Percentiles rank a stretch among this genome's conserved stretches.
phyloP scores from a whole-genome alignment of 2,113 vertebrate species.

The Sinosuthora webbiana region DNA sequence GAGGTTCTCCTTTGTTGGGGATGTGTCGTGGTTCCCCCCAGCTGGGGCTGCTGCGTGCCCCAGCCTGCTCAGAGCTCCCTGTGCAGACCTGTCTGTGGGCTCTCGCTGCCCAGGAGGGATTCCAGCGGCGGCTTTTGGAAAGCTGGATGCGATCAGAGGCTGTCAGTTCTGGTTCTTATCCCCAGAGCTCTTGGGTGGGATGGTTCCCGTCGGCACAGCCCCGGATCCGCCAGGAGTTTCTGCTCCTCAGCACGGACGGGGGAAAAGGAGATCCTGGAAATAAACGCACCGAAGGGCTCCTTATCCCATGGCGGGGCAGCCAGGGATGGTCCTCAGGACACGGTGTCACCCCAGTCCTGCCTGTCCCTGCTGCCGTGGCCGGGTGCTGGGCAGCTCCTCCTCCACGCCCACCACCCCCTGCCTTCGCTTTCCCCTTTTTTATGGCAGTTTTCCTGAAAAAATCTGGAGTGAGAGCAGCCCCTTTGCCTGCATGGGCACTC shows the following conservation, averaged over 20 bases:
- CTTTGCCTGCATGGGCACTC: neutral
- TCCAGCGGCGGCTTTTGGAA: neutral
- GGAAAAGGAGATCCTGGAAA: rapidly evolving
- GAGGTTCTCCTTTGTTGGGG: neutral
- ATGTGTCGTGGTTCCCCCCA: rapidly evolving
- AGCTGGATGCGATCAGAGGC: neutral
- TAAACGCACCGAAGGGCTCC: neutral
- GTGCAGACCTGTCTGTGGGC: neutral
- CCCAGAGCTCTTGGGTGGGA: neutral
- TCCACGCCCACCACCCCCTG: neutral
- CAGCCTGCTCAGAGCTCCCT: neutral
- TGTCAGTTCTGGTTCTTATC: neutral
- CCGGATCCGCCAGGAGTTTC: rapidly evolving
- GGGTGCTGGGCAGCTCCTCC: neutral
- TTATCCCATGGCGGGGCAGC: neutral
- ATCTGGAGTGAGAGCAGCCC: neutral
- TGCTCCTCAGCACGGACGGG: neutral
- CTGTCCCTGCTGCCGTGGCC: neutral
- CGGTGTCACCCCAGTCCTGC: neutral
- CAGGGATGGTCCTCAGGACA: neutral
- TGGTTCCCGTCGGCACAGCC: neutral
- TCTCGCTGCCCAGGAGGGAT: neutral
- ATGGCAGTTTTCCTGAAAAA: neutral
- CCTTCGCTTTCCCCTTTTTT: neutral
- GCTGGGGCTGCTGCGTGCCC: neutral